These are phyloP conservation scores for Helicoverpa armigera DNA, from an alignment of 1,140 invertebrate genomes.

Conservation along the genomic window DNA sequence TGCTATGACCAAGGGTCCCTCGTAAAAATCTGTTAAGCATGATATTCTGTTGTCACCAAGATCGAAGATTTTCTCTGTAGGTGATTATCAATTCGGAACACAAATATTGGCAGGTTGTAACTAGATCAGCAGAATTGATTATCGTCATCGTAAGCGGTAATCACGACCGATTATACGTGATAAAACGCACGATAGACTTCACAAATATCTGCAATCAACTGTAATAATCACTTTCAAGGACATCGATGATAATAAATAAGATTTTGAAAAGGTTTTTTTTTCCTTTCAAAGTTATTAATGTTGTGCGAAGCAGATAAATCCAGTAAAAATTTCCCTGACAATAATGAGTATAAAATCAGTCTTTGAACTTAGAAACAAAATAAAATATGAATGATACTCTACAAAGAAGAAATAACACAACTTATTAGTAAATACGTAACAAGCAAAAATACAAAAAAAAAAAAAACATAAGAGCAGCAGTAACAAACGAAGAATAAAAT, in stretches of 20 bases:
- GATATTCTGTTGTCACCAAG: too few species aligned
- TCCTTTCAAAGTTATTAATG: too few species aligned
- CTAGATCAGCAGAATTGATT: background rate
- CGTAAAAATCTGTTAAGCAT: too few species aligned
- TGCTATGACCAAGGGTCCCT: too few species aligned
- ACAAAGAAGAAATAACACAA: too few species aligned
- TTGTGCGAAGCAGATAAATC: too few species aligned
- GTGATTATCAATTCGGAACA: background rate
- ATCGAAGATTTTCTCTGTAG: background rate
- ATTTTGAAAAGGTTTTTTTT: too few species aligned
- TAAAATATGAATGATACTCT: too few species aligned
- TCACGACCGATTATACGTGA: constrained; percentile 1
- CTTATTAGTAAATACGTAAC: too few species aligned
- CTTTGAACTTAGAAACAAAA: too few species aligned
- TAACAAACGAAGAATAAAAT: background rate
- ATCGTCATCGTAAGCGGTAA: background rate
- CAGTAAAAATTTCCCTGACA: too few species aligned
- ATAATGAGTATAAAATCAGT: too few species aligned
- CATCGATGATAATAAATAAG: background rate
- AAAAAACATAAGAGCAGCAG: background rate
- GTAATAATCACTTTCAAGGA: constrained; percentile 1
- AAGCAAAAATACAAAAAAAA: background rate
- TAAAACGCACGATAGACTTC: background rate
- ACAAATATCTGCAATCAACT: background rate
- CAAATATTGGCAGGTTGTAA: background rate